Conservation (phyloP, 2,113 vertebrate species). For the Notechis scutatus region DNA sequence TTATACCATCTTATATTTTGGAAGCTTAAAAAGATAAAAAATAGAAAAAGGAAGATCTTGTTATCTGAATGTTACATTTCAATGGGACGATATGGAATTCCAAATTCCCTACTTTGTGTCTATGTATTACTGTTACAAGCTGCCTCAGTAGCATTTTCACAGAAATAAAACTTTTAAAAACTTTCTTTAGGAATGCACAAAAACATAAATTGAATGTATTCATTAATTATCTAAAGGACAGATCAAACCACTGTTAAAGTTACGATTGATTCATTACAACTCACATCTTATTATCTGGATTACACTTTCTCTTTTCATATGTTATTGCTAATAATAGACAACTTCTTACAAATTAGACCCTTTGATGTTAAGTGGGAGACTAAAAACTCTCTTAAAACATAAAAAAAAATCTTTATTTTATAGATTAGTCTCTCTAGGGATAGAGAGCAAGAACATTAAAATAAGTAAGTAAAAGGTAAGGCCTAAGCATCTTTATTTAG, state of each 20-base stretch:
- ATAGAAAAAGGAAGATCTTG: background rate
- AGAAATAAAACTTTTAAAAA: background rate
- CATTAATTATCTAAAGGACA: background rate
- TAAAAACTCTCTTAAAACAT: background rate
- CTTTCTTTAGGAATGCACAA: background rate
- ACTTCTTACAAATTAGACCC: background rate
- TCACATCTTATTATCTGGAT: background rate
- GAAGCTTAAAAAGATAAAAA: background rate
- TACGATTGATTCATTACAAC: background rate
- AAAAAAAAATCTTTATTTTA: background rate
- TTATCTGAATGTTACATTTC: background rate
- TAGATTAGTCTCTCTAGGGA: background rate
- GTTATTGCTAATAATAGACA: background rate
- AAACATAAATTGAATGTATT: background rate
- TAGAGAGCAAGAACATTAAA: background rate
- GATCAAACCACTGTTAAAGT: background rate
- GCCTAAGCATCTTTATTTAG: background rate
- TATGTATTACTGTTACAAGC: background rate
- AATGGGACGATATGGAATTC: background rate
- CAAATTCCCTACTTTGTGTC: background rate
- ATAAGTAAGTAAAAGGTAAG: background rate
- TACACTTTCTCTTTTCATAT: background rate
- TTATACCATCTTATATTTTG: background rate
- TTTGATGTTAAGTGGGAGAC: slow-evolving; percentile 10
- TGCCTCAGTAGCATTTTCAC: background rate